Percentiles rank a stretch among this genome's conserved stretches.
phyloP scores from a whole-genome alignment of 2,113 vertebrate species.

The Clupea harengus region DNA sequence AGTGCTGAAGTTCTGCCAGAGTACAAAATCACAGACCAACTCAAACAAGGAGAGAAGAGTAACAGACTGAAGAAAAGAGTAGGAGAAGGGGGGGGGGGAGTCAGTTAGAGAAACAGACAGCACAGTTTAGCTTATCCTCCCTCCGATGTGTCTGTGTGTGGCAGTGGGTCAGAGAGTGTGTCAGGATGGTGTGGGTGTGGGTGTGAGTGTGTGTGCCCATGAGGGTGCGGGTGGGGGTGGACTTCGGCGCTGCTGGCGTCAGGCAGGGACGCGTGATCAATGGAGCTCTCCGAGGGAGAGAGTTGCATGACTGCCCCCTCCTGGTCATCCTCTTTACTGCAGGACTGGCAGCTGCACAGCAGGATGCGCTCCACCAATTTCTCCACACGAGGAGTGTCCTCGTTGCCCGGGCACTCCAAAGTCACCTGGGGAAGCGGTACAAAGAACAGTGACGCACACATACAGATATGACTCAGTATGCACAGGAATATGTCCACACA shows the following conservation, averaged over 20 bases:
- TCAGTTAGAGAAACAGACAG: background rate
- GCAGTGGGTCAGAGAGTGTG: constrained; percentile 45
- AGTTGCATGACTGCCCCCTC: constrained; percentile 87
- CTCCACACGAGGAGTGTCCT: constrained; percentile 86
- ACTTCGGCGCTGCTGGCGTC: constrained; percentile 51
- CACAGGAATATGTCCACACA: no score
- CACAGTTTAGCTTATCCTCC: constrained; percentile 55
- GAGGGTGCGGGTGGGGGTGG: constrained; percentile 52
- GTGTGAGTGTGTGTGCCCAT: constrained; percentile 54
- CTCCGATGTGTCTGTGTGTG: constrained; percentile 66
- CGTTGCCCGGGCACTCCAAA: constrained; percentile 84
- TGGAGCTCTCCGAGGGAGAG: constrained; percentile 80
- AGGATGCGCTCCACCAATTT: constrained; percentile 96
- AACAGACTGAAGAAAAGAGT: constrained; percentile 44
- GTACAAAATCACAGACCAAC: constrained; percentile 39
- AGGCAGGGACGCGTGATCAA: constrained; percentile 59
- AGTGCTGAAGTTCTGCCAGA: constrained; percentile 63
- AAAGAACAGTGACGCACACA: constrained; percentile 5
- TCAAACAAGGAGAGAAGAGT: constrained; percentile 47
- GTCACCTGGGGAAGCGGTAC: constrained; percentile 76
- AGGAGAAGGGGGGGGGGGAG: background rate
- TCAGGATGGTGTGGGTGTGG: constrained; percentile 53
- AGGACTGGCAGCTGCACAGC: constrained; percentile 95
- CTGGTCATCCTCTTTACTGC: constrained; percentile 85
- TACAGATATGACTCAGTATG: background rate